phyloP scores from a whole-genome alignment of 2,888 invertebrate genomes.

The Hyppa rectilinea region DNA sequence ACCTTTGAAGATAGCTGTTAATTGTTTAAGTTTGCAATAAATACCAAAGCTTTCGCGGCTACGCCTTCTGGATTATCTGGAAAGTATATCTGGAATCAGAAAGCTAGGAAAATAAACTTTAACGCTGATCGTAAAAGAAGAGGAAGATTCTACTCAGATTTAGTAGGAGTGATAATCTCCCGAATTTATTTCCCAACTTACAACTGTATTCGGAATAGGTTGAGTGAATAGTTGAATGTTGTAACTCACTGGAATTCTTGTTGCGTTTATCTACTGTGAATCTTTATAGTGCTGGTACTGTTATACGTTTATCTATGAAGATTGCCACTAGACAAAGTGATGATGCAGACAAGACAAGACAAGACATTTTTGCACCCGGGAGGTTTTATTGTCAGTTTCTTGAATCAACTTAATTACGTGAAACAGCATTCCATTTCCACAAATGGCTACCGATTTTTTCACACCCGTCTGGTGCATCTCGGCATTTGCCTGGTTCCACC shows the following conservation, averaged over 20 bases:
- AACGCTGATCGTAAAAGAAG: slow-evolving; percentile 60
- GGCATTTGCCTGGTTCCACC: not conserved
- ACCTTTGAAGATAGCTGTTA: slow-evolving; percentile 73
- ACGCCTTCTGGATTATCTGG: slow-evolving; percentile 58
- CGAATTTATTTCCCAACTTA: slow-evolving; percentile 63
- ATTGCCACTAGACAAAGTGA: slow-evolving; percentile 35
- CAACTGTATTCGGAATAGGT: slow-evolving; percentile 52
- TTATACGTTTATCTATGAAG: slow-evolving; percentile 47
- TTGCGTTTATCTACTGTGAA: slow-evolving; percentile 47
- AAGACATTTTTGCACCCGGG: slow-evolving; percentile 6
- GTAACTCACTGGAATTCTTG: slow-evolving; percentile 53
- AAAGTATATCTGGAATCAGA: slow-evolving; percentile 52
- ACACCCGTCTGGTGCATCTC: not conserved
- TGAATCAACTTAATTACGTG: not conserved
- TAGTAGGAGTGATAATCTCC: slow-evolving; percentile 60
- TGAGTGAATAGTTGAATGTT: slow-evolving; percentile 47
- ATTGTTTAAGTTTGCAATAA: slow-evolving; percentile 70
- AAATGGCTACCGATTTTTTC: not conserved
- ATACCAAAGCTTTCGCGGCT: slow-evolving; percentile 50
- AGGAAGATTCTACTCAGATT: slow-evolving; percentile 61
- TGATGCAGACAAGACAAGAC: slow-evolving; percentile 16
- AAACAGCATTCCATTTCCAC: slow-evolving; percentile 7
- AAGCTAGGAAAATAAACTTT: slow-evolving; percentile 58
- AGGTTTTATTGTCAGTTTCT: slow-evolving; percentile 8
- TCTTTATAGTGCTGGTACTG: slow-evolving; percentile 47